Evolutionary conservation across 1,140 invertebrate genomes (phyloP).

Genomic region (Meloidogyne hapla): DNA sequence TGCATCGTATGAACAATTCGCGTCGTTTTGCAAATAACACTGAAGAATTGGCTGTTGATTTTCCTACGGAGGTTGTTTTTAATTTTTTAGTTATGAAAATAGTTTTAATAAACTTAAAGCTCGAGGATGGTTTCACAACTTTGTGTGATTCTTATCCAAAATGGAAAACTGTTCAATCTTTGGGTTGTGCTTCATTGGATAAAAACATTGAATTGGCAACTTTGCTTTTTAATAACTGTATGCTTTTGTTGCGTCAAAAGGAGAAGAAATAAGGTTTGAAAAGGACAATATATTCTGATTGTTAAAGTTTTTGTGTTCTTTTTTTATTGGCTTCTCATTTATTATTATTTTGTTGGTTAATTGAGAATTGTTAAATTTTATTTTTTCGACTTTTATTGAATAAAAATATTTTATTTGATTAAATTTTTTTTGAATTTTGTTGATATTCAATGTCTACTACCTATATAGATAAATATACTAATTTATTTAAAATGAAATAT

Average conservation of each 20-base stretch:
- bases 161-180: constrained; percentile 25
- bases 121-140: constrained; percentile 28
- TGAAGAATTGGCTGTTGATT: constrained; percentile 40
- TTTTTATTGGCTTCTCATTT: too few relatives aligned
- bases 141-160: constrained; percentile 32
- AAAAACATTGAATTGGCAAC: constrained; percentile 32
- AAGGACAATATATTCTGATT: too few relatives aligned
- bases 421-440: too few relatives aligned
- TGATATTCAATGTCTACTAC: too few relatives aligned
- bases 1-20: constrained; percentile 46
- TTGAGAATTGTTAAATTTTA: too few relatives aligned
- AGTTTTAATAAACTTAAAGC: constrained; percentile 30
- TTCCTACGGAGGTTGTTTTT: constrained; percentile 30
- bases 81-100: constrained; percentile 5
- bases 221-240: constrained; percentile 36
- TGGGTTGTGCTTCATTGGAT: constrained; percentile 20
- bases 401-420: too few relatives aligned
- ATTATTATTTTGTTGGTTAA: too few relatives aligned
- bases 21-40: constrained; percentile 20
- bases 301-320: too few relatives aligned
- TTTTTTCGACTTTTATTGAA: too few relatives aligned
- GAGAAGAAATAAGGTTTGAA: background rate
- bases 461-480: too few relatives aligned
- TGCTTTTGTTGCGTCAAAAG: constrained; percentile 16
- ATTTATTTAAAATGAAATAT: too few relatives aligned